Base-by-base conservation (phyloP, 2,797 vertebrate genomes). In the Sternotherus odoratus region DNA sequence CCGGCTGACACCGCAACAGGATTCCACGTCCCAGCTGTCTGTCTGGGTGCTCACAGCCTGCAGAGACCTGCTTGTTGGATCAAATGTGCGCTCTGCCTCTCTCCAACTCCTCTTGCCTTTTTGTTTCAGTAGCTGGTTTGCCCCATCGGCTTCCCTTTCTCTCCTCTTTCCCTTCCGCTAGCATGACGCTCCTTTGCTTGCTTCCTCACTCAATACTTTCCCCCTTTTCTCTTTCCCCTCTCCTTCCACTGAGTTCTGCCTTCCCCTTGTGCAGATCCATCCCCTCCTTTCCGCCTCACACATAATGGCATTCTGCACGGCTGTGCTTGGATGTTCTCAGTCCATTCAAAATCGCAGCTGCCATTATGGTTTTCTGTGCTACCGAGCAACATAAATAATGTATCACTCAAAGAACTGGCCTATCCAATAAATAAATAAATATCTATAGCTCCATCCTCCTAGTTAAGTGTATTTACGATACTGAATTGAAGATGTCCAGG, bases 361-460 rank as follows among this genome's bases (percentile, higher is more conserved):
- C 90, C 51, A 8, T 79, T 91, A 79, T 0, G 10, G 63, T 91
- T 94, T 94, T 57, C 82, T 74, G 0, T 87, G 89, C 94, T 91
- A 95, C 89, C 93, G 89, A 94, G 92, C 93, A 92, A 5, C 74
- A 96, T 96, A 87, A 96, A 97, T 97, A 88, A 96, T 94, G 85
- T 50, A 95, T 95, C 2, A 0, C 79, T 93, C 50, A 83, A 91
- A 75, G 91, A 94, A 74, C 82, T 94, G 93, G 83, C 91, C 69
- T 16, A 86, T 84, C 91, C 82, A 95, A 97, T 93, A 51, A 53
- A 53, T 53, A 53, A 51, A 53, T 53, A 53, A 53, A 53, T 53
- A 23, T 53, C 51, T 23, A 87, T 94, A 6, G 95, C 86, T 90
- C 92, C 93, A 92, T 92, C 87, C 87, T 72, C 48, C 85, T 89